Percentiles rank a stretch among this genome's conserved stretches.
These are phyloP conservation scores for Heliocidaris tuberculata DNA, from an alignment of 35 echinoderm and acorn worm genomes.

Conservation along the genomic window DNA sequence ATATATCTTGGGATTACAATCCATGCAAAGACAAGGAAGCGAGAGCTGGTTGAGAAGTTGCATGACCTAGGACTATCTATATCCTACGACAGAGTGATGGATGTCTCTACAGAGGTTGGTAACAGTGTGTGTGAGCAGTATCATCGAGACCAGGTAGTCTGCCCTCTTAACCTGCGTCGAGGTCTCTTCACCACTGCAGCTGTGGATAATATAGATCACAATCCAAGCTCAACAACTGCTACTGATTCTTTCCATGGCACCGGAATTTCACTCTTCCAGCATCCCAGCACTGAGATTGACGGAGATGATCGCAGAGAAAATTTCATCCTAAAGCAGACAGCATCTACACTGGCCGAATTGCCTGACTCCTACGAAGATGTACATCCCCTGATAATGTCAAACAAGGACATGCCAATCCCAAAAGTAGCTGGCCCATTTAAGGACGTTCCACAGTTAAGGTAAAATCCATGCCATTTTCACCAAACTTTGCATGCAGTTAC, in stretches of 20 bases:
- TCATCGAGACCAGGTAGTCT: constrained; percentile 44
- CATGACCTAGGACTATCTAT: constrained; percentile 34
- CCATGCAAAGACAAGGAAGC: constrained; percentile 13
- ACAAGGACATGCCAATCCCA: too few relatives aligned
- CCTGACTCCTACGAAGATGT: too few relatives aligned
- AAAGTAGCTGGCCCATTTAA: too few relatives aligned
- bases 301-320: too few relatives aligned
- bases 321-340: too few relatives aligned
- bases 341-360: too few relatives aligned
- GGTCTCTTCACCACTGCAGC: constrained; percentile 41
- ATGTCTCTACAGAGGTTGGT: constrained; percentile 37
- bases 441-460: too few relatives aligned
- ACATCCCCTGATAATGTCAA: too few relatives aligned
- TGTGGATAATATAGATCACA: constrained; percentile 66
- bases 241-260: constrained; percentile 59
- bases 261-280: constrained; percentile 22
- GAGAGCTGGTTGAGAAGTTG: constrained; percentile 49
- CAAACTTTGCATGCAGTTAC: too few relatives aligned
- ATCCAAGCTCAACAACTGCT: constrained; percentile 56
- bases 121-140: constrained; percentile 52
- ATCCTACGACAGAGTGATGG: constrained; percentile 46
- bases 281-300: background rate
- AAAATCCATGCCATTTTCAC: too few relatives aligned
- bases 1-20: too few relatives aligned
- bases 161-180: constrained; percentile 35